Conservation (phyloP, 2,797 vertebrate genomes). For the Sebastes variabilis region DNA sequence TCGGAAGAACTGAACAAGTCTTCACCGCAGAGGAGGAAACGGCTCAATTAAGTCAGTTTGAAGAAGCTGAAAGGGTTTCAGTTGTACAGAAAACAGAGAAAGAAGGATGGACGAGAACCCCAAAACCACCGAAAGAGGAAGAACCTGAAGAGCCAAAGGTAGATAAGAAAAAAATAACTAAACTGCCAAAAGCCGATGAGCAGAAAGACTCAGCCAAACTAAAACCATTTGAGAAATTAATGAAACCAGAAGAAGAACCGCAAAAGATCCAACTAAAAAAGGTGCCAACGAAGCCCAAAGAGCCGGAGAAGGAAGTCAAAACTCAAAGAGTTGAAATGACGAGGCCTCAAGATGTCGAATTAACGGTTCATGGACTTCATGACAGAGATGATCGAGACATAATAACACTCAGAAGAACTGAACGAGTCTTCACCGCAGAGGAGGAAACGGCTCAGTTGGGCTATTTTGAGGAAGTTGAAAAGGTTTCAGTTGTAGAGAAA, state of each 20-base stretch:
- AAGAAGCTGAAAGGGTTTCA: constrained; percentile 40
- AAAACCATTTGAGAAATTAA: constrained; percentile 29
- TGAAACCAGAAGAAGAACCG: too few species aligned
- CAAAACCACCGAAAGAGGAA: constrained; percentile 41
- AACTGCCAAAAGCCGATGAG: constrained; percentile 48
- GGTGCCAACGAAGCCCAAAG: too few species aligned
- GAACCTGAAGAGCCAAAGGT: constrained; percentile 4
- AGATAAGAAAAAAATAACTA: constrained; percentile 31
- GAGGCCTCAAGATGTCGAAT: too few species aligned
- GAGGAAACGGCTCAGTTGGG: too few species aligned
- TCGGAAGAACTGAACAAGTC: constrained; percentile 55
- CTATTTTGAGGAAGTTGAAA: too few species aligned
- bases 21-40: constrained; percentile 60
- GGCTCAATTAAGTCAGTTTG: constrained; percentile 22
- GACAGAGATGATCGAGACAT: too few species aligned
- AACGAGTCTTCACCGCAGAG: constrained; percentile 19
- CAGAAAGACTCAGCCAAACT: constrained; percentile 53
- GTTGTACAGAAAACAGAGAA: constrained; percentile 39
- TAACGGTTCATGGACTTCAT: too few species aligned
- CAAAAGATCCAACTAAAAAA: too few species aligned
- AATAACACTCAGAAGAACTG: too few species aligned
- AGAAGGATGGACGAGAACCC: constrained; percentile 46
- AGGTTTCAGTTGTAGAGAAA: background rate
- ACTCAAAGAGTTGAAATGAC: too few species aligned
- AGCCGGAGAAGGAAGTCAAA: too few species aligned